Conservation (phyloP, 2,888 invertebrate species). For the Apodemia hepburni region DNA sequence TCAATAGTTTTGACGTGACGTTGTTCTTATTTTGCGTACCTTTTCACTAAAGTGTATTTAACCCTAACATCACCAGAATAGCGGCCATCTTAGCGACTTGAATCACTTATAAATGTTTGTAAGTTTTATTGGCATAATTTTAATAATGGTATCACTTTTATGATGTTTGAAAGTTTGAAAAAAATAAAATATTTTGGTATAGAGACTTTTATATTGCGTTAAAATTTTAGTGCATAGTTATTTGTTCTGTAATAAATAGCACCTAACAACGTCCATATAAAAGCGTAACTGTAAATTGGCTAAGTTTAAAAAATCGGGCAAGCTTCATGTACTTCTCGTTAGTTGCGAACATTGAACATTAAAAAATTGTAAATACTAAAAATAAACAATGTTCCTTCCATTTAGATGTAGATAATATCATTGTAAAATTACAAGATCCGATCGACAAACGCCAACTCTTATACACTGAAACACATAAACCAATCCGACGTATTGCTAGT, state of each 20-base stretch:
- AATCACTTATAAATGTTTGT: too few species aligned
- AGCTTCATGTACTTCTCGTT: constrained; percentile 37
- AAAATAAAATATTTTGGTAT: too few species aligned
- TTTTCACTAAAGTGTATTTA: too few species aligned
- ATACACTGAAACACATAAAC: constrained; percentile 54
- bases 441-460: constrained; percentile 62
- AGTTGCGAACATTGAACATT: constrained; percentile 35
- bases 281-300: constrained; percentile 36
- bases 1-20: too few species aligned
- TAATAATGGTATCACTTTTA: too few species aligned
- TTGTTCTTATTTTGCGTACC: too few species aligned
- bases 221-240: neutral
- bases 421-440: constrained; percentile 59
- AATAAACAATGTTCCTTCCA: constrained; percentile 23
- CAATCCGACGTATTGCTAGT: constrained; percentile 42
- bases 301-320: constrained; percentile 54
- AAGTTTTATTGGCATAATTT: too few species aligned
- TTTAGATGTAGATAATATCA: constrained; percentile 48
- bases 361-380: constrained; percentile 23
- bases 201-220: neutral
- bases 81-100: too few species aligned
- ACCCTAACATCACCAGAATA: too few species aligned
- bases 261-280: constrained; percentile 14
- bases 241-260: constrained; percentile 8
- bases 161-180: too few species aligned